Percentiles rank a stretch among this genome's conserved stretches.
These are phyloP conservation scores for Helicorthomorpha holstii DNA, from an alignment of 1,140 invertebrate species.

Conservation along the genomic window DNA sequence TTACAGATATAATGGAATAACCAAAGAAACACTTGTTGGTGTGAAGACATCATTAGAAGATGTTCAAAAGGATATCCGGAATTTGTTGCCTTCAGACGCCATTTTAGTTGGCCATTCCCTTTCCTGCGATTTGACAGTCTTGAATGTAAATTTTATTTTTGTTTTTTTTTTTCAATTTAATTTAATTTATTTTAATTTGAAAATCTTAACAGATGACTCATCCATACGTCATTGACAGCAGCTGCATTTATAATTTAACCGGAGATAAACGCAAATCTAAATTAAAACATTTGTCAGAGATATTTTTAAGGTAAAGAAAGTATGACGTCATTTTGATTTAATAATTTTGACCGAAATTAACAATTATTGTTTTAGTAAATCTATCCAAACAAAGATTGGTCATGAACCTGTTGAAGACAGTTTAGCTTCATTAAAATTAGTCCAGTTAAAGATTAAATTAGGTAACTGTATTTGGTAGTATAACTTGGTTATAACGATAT, in stretches of 20 bases:
- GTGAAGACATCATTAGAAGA: slow-evolving; percentile 58
- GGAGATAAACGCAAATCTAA: no score
- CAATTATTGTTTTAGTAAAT: no score
- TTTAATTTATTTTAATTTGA: background rate
- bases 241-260: no score
- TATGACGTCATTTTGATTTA: no score
- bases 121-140: slow-evolving; percentile 65
- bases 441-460: slow-evolving; percentile 6
- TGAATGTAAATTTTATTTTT: no score
- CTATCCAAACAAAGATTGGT: no score
- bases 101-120: slow-evolving; percentile 87
- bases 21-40: slow-evolving; percentile 45
- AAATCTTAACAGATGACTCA: slow-evolving; percentile 57
- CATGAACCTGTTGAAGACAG: background rate
- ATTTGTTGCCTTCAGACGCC: slow-evolving; percentile 62
- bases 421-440: slow-evolving; percentile 9
- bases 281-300: no score
- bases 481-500: no score
- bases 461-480: no score
- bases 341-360: no score
- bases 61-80: slow-evolving; percentile 54
- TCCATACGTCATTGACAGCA: slow-evolving; percentile 90
- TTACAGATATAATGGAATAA: slow-evolving; percentile 66
- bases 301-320: no score
- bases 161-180: background rate